Evolutionary conservation across 1,140 invertebrate species (phyloP), one percentile per base, ranked within the genome.

Genomic region (Hestina assimilis): DNA sequence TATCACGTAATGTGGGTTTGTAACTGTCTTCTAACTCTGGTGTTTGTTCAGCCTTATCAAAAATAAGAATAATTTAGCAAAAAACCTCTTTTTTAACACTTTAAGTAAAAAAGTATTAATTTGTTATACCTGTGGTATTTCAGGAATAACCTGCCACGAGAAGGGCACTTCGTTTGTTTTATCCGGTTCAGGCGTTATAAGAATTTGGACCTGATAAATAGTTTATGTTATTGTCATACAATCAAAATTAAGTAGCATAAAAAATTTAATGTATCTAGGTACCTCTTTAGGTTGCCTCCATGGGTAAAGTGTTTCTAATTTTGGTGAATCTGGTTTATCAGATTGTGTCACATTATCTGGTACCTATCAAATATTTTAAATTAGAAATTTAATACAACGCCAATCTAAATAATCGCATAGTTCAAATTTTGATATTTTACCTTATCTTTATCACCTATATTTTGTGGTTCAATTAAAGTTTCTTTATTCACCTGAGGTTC

Each of bases 71-170:
- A 57, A 43, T 59, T 11, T 23, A 58, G 50, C 45, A 46, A 41
- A 56, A 23, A 63, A 33, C n/a, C n/a, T 46, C 6, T 33, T 38
- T 52, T 56, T 17, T 43, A 21, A 6, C 3, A 14, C 14, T 24
- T 12, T 42, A 45, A 62, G 29, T 58, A 14, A 62, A 19, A 17
- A 38, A 33, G 9, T 41, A 54, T 63, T 17, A 42, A 45, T 59
- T 6, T 43, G 15, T 7, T 72, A 43, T 87, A 87, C 83, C 83
- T 87, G 83, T 63, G 83, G 83, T 63, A 87, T 79, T 78, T 87
- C 83, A 53, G 83, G 83, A 61, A 87, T 87, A 12, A 70, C 72
- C 33, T 84, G 45, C 83, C 83, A 85, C 56, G 83, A 87, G 62
- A 87, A 87, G 35, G 80, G 70, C 17, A 81, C 70, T 57, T 83